These are phyloP conservation scores for Gephyroberyx darwinii DNA, from an alignment of 2,797 vertebrate species.

Conservation along the genomic window DNA sequence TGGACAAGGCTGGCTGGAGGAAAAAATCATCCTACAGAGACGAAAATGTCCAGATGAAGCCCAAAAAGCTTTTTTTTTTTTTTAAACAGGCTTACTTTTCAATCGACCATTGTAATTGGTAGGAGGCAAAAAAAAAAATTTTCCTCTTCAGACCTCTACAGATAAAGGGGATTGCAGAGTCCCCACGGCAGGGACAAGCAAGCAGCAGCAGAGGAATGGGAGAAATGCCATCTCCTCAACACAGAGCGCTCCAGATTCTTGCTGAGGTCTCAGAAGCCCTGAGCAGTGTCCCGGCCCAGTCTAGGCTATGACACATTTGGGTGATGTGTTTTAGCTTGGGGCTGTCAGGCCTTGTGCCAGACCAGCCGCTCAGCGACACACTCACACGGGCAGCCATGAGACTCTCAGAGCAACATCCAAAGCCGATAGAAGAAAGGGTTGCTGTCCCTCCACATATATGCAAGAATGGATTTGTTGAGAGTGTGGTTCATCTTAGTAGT, in stretches of 20 bases:
- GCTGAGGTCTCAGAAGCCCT: constrained; percentile 63
- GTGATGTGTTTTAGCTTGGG: constrained; percentile 71
- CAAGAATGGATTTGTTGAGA: constrained; percentile 39
- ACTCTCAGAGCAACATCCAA: constrained; percentile 35
- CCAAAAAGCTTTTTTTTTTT: constrained; percentile 13
- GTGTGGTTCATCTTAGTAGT: constrained; percentile 42
- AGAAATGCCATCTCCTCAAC: constrained; percentile 62
- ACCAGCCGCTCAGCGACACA: constrained; percentile 37
- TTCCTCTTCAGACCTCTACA: constrained; percentile 45
- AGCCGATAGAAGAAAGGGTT: constrained; percentile 30
- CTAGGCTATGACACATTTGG: constrained; percentile 68
- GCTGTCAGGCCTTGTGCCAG: constrained; percentile 53
- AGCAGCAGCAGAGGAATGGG: constrained; percentile 40
- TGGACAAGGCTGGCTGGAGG: constrained; percentile 30
- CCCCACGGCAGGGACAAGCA: constrained; percentile 38
- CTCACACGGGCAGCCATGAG: background rate
- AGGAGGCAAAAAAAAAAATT: constrained; percentile 31
- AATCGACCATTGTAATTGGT: constrained; percentile 22
- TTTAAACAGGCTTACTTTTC: constrained; percentile 32
- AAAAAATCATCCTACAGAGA: constrained; percentile 38
- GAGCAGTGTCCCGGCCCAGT: constrained; percentile 40
- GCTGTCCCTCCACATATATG: constrained; percentile 38
- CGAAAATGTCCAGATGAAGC: constrained; percentile 48
- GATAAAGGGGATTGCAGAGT: constrained; percentile 34
- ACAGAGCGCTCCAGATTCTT: constrained; percentile 67